These are phyloP conservation scores for Lepus oiostolus DNA, from an alignment of 2,797 vertebrate species.

Conservation along the genomic window DNA sequence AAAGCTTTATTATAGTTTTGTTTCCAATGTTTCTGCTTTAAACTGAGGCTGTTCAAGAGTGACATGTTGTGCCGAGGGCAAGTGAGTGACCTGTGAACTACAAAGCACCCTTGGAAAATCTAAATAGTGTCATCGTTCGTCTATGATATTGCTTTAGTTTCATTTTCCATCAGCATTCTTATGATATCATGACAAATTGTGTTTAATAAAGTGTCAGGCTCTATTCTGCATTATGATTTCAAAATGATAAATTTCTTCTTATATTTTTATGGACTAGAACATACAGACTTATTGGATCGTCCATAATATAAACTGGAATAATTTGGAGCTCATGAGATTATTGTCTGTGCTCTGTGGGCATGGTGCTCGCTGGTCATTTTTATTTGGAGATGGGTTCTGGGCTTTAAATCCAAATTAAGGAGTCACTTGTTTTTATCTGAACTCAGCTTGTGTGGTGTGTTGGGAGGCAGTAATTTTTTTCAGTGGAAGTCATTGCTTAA, in stretches of 20 bases:
- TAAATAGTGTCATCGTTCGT: conserved; percentile 61
- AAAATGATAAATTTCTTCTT: conserved; percentile 79
- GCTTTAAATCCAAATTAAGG: conserved; percentile 82
- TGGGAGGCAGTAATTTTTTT: conserved; percentile 45
- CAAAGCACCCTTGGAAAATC: conserved; percentile 39
- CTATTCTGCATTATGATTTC: conserved; percentile 81
- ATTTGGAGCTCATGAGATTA: conserved; percentile 81
- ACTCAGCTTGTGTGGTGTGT: conserved; percentile 61
- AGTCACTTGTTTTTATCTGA: conserved; percentile 79
- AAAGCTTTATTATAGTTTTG: conserved; percentile 15
- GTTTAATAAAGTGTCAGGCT: conserved; percentile 82
- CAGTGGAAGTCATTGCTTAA: conserved; percentile 67
- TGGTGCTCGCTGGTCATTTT: conserved; percentile 71
- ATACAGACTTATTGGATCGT: conserved; percentile 82
- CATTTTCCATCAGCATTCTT: conserved; percentile 73
- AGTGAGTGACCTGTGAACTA: conserved; percentile 39
- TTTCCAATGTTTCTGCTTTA: conserved; percentile 33
- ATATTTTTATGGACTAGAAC: conserved; percentile 80
- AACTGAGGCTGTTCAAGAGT: conserved; percentile 37
- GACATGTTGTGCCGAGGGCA: not conserved
- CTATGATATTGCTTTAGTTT: conserved; percentile 70
- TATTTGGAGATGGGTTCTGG: conserved; percentile 70
- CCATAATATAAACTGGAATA: conserved; percentile 79
- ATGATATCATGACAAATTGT: conserved; percentile 76
- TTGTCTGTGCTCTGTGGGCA: conserved; percentile 63